Evolutionary conservation across 2,113 vertebrate species (phyloP).

Genomic region (Electrona antarctica): DNA sequence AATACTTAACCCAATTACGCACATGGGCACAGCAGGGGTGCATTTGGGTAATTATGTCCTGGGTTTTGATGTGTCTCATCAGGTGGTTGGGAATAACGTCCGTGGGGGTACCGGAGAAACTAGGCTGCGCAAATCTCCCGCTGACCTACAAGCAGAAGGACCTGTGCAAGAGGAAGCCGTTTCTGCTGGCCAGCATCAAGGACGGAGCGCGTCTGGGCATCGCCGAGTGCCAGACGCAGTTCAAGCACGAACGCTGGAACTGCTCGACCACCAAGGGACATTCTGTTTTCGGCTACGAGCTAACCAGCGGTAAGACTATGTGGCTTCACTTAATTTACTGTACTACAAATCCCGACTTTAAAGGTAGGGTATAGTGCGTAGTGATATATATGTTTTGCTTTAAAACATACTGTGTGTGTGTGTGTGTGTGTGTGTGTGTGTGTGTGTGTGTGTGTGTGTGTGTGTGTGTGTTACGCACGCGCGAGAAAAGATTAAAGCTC

Average conservation of each 20-base stretch:
- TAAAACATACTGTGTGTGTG: too few species aligned
- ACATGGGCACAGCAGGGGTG: slow-evolving; percentile 2
- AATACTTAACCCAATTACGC: too few species aligned
- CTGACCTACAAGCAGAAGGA: slow-evolving; percentile 86
- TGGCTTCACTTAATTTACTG: too few species aligned
- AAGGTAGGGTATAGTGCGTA: too few species aligned
- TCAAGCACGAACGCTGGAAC: slow-evolving; percentile 93
- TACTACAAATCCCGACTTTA: too few species aligned
- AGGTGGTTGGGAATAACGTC: slow-evolving; percentile 91
- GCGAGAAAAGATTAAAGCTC: too few species aligned
- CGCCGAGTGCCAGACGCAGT: slow-evolving; percentile 89
- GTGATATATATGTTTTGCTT: too few species aligned
- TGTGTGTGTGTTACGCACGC: too few species aligned
- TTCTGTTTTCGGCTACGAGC: slow-evolving; percentile 82
- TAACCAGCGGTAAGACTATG: slow-evolving; percentile 85
- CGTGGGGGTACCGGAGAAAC: slow-evolving; percentile 81
- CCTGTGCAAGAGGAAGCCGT: slow-evolving; percentile 86
- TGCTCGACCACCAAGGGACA: slow-evolving; percentile 75
- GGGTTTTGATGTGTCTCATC: slow-evolving; percentile 16
- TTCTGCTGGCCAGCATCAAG: slow-evolving; percentile 87
- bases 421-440: too few species aligned
- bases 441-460: too few species aligned
- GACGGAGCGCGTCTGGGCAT: slow-evolving; percentile 89
- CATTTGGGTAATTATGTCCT: slow-evolving; percentile 11
- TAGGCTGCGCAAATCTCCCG: slow-evolving; percentile 81